Conservation (phyloP, 2,797 vertebrate species). For the Lutjanus argentimaculatus region DNA sequence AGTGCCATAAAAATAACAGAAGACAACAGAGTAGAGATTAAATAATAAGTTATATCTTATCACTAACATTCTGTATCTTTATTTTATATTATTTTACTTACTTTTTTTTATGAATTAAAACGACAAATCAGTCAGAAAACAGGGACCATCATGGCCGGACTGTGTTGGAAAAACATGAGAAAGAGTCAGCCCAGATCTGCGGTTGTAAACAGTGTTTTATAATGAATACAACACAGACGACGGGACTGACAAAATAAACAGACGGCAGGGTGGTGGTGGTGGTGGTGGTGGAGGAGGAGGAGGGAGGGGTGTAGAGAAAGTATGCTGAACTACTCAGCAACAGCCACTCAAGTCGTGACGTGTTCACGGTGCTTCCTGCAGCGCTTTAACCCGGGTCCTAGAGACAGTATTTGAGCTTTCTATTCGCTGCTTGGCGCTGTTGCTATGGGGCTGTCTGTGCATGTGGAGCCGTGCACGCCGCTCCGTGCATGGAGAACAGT, state of each 20-base stretch:
- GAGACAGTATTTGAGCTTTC: constrained; percentile 89
- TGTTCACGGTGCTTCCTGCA: constrained; percentile 85
- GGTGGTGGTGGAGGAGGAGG: constrained; percentile 8
- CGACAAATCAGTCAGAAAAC: constrained; percentile 9
- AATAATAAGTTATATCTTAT: neutral
- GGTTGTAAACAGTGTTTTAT: constrained; percentile 77
- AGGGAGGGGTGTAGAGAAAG: constrained; percentile 66
- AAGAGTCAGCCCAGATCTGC: constrained; percentile 48
- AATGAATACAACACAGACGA: constrained; percentile 79
- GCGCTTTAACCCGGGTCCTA: constrained; percentile 89
- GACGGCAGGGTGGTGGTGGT: constrained; percentile 59
- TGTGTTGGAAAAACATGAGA: constrained; percentile 7
- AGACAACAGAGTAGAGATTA: neutral
- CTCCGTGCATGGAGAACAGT: constrained; percentile 74
- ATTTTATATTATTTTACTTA: neutral
- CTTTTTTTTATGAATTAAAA: neutral
- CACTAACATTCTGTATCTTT: neutral
- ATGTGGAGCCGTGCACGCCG: constrained; percentile 71
- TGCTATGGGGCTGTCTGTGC: constrained; percentile 89
- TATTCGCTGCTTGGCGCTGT: constrained; percentile 91
- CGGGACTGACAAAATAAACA: constrained; percentile 82
- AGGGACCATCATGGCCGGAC: constrained; percentile 18
- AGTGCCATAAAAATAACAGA: neutral
- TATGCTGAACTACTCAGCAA: constrained; percentile 90
- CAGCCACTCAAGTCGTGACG: constrained; percentile 89